A percentile compares a stretch with the other conserved stretches of the same genome.
Conservation (phyloP, 2,888 invertebrate genomes). For the Crossocerus cetratus region DNA sequence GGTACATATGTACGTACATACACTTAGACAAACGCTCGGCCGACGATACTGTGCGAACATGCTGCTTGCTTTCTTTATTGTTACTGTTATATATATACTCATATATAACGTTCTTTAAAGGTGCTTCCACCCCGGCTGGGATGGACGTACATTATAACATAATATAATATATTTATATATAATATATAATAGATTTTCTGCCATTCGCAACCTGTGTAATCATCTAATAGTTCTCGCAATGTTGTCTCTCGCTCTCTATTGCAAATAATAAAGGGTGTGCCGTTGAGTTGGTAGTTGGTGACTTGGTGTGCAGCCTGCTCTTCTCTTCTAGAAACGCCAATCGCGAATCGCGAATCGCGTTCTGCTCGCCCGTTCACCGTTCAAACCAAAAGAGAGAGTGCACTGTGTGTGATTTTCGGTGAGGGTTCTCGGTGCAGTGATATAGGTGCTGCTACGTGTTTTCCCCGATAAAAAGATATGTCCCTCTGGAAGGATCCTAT, state of each 20-base stretch:
- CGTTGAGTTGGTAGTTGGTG: conserved; percentile 2
- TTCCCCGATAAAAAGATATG: conserved; percentile 3
- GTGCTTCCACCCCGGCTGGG: conserved; percentile 51
- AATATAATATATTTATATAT: conserved; percentile 64
- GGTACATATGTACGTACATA: conserved; percentile 62
- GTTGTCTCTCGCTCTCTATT: conserved; percentile 19
- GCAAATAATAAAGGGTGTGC: conserved; percentile 33
- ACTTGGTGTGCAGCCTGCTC: not conserved
- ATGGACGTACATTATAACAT: conserved; percentile 62
- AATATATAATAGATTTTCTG: conserved; percentile 60
- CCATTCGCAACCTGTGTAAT: conserved; percentile 42
- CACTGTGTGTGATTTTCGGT: conserved; percentile 13
- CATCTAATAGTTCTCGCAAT: conserved; percentile 33
- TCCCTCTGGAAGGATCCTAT: conserved; percentile 22
- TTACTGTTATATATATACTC: conserved; percentile 45
- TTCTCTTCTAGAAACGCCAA: conserved; percentile 9
- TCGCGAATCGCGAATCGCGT: conserved; percentile 8
- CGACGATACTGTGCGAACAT: conserved; percentile 57
- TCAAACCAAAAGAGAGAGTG: conserved; percentile 32
- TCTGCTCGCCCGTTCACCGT: not conserved
- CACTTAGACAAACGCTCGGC: conserved; percentile 52
- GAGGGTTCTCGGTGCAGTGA: conserved; percentile 24
- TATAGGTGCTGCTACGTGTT: conserved; percentile 2
- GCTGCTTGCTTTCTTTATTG: conserved; percentile 48
- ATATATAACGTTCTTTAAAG: conserved; percentile 45